Conservation (phyloP, 2,113 vertebrate species). For the Tragelaphus strepsiceros region DNA sequence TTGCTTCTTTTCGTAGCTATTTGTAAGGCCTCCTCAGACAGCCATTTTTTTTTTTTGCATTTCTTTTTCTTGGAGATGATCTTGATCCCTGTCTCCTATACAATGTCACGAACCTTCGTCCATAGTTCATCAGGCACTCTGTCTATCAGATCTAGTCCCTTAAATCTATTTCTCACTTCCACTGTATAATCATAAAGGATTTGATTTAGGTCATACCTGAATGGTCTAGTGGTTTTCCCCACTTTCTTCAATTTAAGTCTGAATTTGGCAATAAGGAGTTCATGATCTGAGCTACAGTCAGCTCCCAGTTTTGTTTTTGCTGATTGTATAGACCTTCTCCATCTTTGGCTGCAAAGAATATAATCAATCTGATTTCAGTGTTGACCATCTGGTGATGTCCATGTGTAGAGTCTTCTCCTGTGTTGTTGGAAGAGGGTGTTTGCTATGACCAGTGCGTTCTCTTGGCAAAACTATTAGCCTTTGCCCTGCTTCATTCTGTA, state of each 20-base stretch:
- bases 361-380: background rate
- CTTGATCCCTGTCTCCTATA: background rate
- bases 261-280: background rate
- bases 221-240: background rate
- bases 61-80: background rate
- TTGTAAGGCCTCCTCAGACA: background rate
- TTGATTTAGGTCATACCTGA: background rate
- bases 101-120: background rate
- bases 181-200: background rate
- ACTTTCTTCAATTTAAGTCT: background rate
- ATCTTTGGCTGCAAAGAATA: background rate
- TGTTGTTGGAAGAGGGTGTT: background rate
- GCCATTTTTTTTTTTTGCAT: background rate
- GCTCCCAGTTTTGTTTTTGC: background rate
- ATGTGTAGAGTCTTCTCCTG: background rate
- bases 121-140: background rate
- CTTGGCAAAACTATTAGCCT: background rate
- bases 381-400: background rate
- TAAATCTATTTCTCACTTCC: background rate
- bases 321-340: background rate
- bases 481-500: background rate
- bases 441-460: background rate
- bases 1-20: background rate
- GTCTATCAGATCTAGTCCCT: background rate
- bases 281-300: background rate